Evolutionary conservation across 2,797 vertebrate species (phyloP).

Genomic region (Ctenopoma kingsleyae): DNA sequence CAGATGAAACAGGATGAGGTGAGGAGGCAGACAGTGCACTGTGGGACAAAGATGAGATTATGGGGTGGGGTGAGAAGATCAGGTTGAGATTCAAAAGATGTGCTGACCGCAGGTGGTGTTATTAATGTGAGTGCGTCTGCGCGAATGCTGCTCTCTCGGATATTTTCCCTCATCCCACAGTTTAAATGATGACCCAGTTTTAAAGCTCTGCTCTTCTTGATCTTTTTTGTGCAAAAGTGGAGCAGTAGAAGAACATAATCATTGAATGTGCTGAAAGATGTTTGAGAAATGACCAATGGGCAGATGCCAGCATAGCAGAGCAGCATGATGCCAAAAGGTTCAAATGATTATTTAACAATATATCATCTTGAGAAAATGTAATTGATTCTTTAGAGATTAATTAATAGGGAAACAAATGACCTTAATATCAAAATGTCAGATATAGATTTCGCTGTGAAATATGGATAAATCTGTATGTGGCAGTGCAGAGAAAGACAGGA

Average conservation of each 20-base stretch:
- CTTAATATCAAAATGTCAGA: not conserved
- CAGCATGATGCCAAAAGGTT: not conserved
- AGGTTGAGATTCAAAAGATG: constrained; percentile 73
- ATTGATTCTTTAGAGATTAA: not conserved
- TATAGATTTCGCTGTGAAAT: not conserved
- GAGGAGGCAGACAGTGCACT: constrained; percentile 77
- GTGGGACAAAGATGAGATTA: constrained; percentile 78
- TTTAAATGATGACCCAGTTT: constrained; percentile 52
- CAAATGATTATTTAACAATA: not conserved
- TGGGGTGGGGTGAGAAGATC: constrained; percentile 65
- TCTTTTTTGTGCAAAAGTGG: not conserved
- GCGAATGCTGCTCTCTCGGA: constrained; percentile 35
- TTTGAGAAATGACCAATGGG: not conserved
- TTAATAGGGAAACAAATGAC: not conserved
- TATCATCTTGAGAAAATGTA: not conserved
- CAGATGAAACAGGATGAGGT: constrained; percentile 76
- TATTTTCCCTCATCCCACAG: constrained; percentile 30
- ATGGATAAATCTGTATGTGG: not conserved
- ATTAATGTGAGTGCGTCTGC: constrained; percentile 40
- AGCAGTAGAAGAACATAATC: not conserved
- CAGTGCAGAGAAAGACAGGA: not conserved
- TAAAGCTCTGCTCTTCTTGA: constrained; percentile 18
- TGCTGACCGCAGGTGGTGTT: constrained; percentile 69
- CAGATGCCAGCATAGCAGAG: not conserved
- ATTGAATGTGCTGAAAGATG: not conserved